Conservation (phyloP, 2,888 invertebrate species). For the Epistrophe eligans region DNA sequence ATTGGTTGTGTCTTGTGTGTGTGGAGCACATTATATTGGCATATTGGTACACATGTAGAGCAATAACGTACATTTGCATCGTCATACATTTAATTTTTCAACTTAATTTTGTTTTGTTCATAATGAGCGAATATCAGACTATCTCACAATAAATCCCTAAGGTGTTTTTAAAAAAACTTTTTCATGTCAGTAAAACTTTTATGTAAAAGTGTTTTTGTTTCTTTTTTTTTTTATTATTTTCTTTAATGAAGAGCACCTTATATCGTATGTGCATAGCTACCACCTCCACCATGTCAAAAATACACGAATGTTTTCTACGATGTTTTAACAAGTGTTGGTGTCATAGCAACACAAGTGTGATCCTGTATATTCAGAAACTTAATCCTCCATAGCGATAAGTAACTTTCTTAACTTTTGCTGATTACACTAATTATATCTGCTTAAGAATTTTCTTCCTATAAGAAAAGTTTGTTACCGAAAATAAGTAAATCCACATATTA, state of each 20-base stretch:
- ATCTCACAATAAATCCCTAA: conserved; percentile 37
- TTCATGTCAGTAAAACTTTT: not conserved
- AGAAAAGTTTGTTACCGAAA: conserved; percentile 34
- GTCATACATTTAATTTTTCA: too few species aligned
- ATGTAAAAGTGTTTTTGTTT: not conserved
- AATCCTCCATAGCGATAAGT: conserved; percentile 65
- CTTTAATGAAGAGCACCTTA: not conserved
- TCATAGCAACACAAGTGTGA: conserved; percentile 51
- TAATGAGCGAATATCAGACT: not conserved
- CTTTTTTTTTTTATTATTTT: not conserved
- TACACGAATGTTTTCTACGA: not conserved
- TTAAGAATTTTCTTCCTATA: conserved; percentile 68
- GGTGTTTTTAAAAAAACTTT: conserved; percentile 65
- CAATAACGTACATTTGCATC: too few species aligned
- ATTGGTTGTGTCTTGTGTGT: too few species aligned
- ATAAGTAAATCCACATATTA: not conserved
- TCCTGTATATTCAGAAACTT: conserved; percentile 50
- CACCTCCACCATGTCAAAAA: not conserved
- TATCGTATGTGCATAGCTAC: not conserved
- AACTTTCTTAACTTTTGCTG: conserved; percentile 76
- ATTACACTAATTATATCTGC: conserved; percentile 79
- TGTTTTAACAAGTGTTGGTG: conserved; percentile 39
- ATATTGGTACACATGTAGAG: too few species aligned
- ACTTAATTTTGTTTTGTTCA: too few species aligned
- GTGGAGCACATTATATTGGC: too few species aligned